Percentiles rank a stretch among this genome's conserved stretches.
These are phyloP conservation scores for Drosophila barbarae DNA, from an alignment of 2,888 invertebrate species.

Conservation along the genomic window DNA sequence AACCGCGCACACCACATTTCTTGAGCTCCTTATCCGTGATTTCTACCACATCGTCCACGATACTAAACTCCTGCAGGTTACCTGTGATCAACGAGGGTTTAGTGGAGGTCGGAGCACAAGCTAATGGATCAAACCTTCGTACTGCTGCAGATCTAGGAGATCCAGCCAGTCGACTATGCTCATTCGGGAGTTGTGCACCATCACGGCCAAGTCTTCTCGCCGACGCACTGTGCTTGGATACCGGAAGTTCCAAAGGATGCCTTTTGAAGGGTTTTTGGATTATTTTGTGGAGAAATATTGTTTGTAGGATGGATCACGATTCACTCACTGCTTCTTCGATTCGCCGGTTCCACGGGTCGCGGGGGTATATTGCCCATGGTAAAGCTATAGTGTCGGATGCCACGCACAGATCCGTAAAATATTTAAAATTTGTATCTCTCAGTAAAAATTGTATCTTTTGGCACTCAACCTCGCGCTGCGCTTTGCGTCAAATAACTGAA, in stretches of 20 bases:
- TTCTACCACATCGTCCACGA: constrained; percentile 72
- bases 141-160: constrained; percentile 82
- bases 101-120: not conserved
- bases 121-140: constrained; percentile 74
- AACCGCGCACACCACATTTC: constrained; percentile 83
- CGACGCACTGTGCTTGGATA: constrained; percentile 76
- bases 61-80: constrained; percentile 66
- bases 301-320: no score
- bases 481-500: constrained; percentile 55
- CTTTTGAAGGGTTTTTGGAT: constrained; percentile 43
- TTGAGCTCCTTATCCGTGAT: constrained; percentile 81
- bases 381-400: constrained; percentile 11
- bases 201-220: constrained; percentile 72
- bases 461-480: constrained; percentile 52
- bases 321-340: constrained; percentile 71
- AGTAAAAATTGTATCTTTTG: constrained; percentile 38
- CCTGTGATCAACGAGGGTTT: constrained; percentile 39
- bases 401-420: constrained; percentile 19
- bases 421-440: constrained; percentile 22
- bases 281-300: not conserved
- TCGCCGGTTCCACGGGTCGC: constrained; percentile 53
- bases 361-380: constrained; percentile 74
- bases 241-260: constrained; percentile 81
- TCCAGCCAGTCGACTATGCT: constrained; percentile 83
- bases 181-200: constrained; percentile 80